phyloP scores from a whole-genome alignment of 1,140 invertebrate species.

The Sipha flava region DNA sequence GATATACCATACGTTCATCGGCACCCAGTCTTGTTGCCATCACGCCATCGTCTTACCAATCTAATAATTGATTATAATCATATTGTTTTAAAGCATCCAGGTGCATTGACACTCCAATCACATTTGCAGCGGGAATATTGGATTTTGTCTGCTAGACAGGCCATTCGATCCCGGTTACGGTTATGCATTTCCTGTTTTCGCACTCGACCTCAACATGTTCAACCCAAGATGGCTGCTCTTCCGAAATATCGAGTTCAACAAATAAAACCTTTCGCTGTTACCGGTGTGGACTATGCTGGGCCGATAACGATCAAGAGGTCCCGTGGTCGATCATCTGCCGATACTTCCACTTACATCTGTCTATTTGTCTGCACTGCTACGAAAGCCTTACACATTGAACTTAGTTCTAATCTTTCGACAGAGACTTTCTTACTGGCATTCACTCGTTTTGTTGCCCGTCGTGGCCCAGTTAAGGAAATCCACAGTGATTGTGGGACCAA shows the following conservation, averaged over 20 bases:
- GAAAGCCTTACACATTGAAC: slow-evolving; percentile 40
- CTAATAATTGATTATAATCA: slow-evolving; percentile 10
- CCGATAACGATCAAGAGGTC: background rate
- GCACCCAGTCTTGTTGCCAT: slow-evolving; percentile 36
- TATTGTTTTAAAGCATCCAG: background rate
- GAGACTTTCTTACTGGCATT: slow-evolving; percentile 40
- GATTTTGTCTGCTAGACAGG: background rate
- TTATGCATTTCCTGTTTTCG: background rate
- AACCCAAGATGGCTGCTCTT: slow-evolving; percentile 3
- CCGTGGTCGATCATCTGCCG: slow-evolving; percentile 35
- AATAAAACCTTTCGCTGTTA: background rate
- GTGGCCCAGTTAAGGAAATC: background rate
- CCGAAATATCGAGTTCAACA: background rate
- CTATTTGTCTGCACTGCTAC: slow-evolving; percentile 40
- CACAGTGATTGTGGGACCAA: slow-evolving; percentile 35
- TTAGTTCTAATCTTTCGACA: slow-evolving; percentile 37
- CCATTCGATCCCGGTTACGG: background rate
- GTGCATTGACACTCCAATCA: background rate
- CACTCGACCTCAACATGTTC: background rate
- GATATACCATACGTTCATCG: slow-evolving; percentile 4
- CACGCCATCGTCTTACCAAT: background rate
- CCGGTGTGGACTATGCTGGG: background rate
- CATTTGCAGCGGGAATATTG: slow-evolving; percentile 22
- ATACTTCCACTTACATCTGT: background rate
- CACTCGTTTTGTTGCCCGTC: slow-evolving; percentile 41